A percentile compares a stretch with the other conserved stretches of the same genome.
phyloP scores from a whole-genome alignment of 2,888 invertebrate species.

The Tricholauxania praeusta region DNA sequence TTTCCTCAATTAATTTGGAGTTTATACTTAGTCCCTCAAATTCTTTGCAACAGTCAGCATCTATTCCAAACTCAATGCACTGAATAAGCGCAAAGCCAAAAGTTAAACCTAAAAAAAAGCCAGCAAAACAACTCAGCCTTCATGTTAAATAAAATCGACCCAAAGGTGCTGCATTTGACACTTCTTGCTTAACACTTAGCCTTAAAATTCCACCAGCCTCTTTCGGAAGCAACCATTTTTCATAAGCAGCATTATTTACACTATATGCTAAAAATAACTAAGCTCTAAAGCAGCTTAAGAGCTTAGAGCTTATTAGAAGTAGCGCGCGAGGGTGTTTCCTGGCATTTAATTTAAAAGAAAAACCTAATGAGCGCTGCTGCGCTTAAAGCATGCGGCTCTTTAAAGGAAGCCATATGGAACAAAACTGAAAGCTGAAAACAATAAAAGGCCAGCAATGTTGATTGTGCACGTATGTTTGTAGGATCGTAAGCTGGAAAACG shows the following conservation, averaged over 20 bases:
- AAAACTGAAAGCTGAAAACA: background rate
- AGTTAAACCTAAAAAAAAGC: too few relatives aligned
- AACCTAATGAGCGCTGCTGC: constrained; percentile 47
- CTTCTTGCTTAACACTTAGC: constrained; percentile 4
- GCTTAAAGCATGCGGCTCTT: background rate
- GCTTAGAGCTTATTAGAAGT: constrained; percentile 57
- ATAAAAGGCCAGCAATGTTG: too few relatives aligned
- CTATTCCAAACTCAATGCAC: too few relatives aligned
- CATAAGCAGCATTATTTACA: constrained; percentile 22
- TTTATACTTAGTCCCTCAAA: too few relatives aligned
- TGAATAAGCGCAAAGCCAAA: too few relatives aligned
- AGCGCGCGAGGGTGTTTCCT: constrained; percentile 24
- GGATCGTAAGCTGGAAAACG: constrained; percentile 29
- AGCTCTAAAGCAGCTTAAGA: constrained; percentile 65
- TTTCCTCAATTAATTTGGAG: too few relatives aligned
- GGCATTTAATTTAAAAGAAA: constrained; percentile 21
- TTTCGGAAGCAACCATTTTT: constrained; percentile 6
- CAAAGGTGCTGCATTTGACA: constrained; percentile 6
- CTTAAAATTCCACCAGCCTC: constrained; percentile 16
- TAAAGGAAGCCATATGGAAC: constrained; percentile 23
- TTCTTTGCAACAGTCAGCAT: too few relatives aligned
- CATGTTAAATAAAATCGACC: too few relatives aligned
- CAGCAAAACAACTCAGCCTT: too few relatives aligned
- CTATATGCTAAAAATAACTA: constrained; percentile 41
- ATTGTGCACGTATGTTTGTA: background rate